Evolutionary conservation across 1,140 invertebrate genomes (phyloP).

Genomic region (Papilio polytes): DNA sequence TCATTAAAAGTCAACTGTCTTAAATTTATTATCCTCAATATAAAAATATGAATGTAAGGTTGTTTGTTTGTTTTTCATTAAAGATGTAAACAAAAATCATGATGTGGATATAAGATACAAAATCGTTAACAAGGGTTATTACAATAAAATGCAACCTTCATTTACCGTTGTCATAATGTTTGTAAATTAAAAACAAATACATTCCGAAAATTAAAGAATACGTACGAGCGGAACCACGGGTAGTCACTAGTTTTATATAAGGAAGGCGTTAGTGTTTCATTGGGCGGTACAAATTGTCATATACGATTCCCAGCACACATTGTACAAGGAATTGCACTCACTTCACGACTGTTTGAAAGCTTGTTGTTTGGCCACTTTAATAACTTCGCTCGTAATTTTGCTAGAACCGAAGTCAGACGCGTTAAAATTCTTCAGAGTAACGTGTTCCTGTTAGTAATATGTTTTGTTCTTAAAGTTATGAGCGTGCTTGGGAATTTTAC

Average conservation of each 20-base stretch:
- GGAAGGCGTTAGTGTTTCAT: slow-evolving; percentile 26
- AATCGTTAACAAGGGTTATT: neutral
- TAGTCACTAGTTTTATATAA: neutral
- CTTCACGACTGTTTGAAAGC: slow-evolving; percentile 72
- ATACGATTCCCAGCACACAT: slow-evolving; percentile 52
- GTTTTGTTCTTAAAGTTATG: slow-evolving; percentile 46
- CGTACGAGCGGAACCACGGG: neutral
- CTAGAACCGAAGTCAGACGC: slow-evolving; percentile 49
- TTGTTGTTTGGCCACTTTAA: slow-evolving; percentile 61
- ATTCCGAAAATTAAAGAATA: neutral
- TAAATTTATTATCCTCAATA: slow-evolving; percentile 9
- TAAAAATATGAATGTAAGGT: neutral
- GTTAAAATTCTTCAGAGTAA: slow-evolving; percentile 51
- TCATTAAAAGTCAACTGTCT: slow-evolving; percentile 20
- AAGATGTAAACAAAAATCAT: neutral
- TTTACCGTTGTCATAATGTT: too few relatives aligned
- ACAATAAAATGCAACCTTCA: neutral
- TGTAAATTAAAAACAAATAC: too few relatives aligned
- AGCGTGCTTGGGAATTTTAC: slow-evolving; percentile 7
- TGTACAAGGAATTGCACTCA: slow-evolving; percentile 75
- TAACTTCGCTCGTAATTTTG: slow-evolving; percentile 49
- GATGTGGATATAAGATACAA: neutral
- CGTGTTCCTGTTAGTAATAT: slow-evolving; percentile 41
- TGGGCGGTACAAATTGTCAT: slow-evolving; percentile 54
- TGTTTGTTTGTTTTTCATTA: neutral